Percentiles rank a stretch among this genome's conserved stretches.
These are phyloP conservation scores for Sus cebifrons DNA, from an alignment of 2,797 vertebrate genomes.

Conservation along the genomic window DNA sequence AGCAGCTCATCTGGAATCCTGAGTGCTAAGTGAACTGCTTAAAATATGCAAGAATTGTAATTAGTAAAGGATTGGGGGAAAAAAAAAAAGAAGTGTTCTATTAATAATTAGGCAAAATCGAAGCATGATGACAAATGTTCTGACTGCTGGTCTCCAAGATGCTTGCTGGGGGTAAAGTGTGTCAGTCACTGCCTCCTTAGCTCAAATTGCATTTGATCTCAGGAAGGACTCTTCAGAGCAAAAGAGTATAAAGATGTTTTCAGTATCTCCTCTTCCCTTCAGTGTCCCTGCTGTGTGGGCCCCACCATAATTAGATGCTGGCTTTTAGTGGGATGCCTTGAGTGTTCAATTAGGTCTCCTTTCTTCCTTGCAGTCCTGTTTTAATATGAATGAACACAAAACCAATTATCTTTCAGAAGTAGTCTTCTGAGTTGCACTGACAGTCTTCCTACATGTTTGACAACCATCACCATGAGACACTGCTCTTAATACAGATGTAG, in stretches of 20 bases:
- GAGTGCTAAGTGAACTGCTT: slow-evolving; percentile 75
- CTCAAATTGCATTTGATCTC: slow-evolving; percentile 76
- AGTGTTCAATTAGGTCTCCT: slow-evolving; percentile 84
- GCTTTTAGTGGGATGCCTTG: slow-evolving; percentile 78
- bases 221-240: slow-evolving; percentile 81
- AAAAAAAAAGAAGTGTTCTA: slow-evolving; percentile 77
- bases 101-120: slow-evolving; percentile 83
- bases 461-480: slow-evolving; percentile 54
- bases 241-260: slow-evolving; percentile 82
- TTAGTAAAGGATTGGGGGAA: slow-evolving; percentile 67
- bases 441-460: slow-evolving; percentile 77
- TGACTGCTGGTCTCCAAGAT: slow-evolving; percentile 46
- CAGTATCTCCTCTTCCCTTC: slow-evolving; percentile 60
- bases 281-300: slow-evolving; percentile 72
- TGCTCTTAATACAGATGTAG: slow-evolving; percentile 35
- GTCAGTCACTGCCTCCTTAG: slow-evolving; percentile 67
- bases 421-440: slow-evolving; percentile 61
- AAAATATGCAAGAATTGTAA: slow-evolving; percentile 76
- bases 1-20: slow-evolving; percentile 66
- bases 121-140: slow-evolving; percentile 70
- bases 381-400: slow-evolving; percentile 85
- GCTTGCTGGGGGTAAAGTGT: slow-evolving; percentile 60
- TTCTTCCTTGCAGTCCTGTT: slow-evolving; percentile 79
- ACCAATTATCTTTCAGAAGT: slow-evolving; percentile 84
- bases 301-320: slow-evolving; percentile 79